Conservation (phyloP, 2,797 vertebrate species). For the Characodon lateralis region DNA sequence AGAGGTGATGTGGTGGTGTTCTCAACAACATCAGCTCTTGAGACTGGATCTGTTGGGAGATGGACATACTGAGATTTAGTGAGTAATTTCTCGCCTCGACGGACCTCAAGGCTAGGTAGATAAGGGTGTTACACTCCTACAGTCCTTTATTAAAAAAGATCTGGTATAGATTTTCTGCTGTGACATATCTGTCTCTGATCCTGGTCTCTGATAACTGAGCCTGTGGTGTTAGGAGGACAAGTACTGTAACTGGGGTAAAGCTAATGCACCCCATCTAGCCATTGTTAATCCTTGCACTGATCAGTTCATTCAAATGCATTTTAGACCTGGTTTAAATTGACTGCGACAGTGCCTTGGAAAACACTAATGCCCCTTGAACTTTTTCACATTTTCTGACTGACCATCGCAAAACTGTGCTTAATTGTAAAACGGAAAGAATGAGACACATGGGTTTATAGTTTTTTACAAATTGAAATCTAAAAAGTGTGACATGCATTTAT, state of each 20-base stretch:
- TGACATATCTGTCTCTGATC: slow-evolving; percentile 52
- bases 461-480: no score
- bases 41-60: slow-evolving; percentile 69
- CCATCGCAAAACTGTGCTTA: not conserved
- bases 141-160: slow-evolving; percentile 68
- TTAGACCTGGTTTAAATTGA: not conserved
- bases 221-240: slow-evolving; percentile 47
- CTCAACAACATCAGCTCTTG: slow-evolving; percentile 52
- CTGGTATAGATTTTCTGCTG: slow-evolving; percentile 62
- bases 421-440: not conserved
- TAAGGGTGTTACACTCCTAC: slow-evolving; percentile 47
- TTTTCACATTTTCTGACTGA: not conserved
- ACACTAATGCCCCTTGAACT: not conserved
- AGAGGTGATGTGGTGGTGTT: slow-evolving; percentile 60
- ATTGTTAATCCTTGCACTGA: slow-evolving; percentile 51
- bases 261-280: slow-evolving; percentile 57
- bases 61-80: slow-evolving; percentile 68
- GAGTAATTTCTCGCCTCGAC: slow-evolving; percentile 52
- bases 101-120: slow-evolving; percentile 33
- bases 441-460: no score
- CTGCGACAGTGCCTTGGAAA: not conserved
- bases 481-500: not conserved
- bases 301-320: not conserved
- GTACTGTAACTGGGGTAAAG: slow-evolving; percentile 53
- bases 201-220: slow-evolving; percentile 40